Percentiles rank a stretch among this genome's conserved stretches.
Conservation (phyloP, 2,113 vertebrate species). For the Aptenodytes patagonicus region DNA sequence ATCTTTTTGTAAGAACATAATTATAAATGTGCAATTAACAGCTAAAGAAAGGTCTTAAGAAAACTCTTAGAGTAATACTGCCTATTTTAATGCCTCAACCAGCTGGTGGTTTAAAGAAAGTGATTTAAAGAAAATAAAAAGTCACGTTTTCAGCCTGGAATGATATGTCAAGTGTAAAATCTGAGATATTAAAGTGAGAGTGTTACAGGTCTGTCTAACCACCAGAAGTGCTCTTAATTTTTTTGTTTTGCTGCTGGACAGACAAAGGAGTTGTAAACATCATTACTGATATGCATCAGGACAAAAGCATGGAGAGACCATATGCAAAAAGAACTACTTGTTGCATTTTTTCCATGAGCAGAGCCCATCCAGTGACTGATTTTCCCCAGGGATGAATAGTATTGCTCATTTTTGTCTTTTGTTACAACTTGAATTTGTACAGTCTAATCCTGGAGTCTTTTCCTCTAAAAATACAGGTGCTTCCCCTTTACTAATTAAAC, state of each 20-base stretch:
- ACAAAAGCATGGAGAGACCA: conserved; percentile 6
- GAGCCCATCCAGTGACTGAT: conserved; percentile 55
- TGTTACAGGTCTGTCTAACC: neutral
- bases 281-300: conserved; percentile 8
- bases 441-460: conserved; percentile 67
- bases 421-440: conserved; percentile 59
- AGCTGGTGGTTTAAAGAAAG: conserved; percentile 43
- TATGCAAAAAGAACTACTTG: conserved; percentile 33
- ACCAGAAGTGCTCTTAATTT: neutral
- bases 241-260: conserved; percentile 19
- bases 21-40: conserved; percentile 70
- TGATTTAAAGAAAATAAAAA: neutral
- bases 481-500: conserved; percentile 79
- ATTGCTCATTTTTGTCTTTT: conserved; percentile 72
- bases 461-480: conserved; percentile 77
- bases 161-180: conserved; percentile 26
- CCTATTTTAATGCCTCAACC: conserved; percentile 37
- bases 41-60: conserved; percentile 45
- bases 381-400: conserved; percentile 69
- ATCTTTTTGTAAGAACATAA: conserved; percentile 62
- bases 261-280: conserved; percentile 21
- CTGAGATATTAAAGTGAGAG: neutral
- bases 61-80: conserved; percentile 32
- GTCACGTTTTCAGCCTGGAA: neutral
- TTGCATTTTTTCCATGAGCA: neutral